Conservation (phyloP, 1,140 invertebrate species). For the Scaptomyza pallida region DNA sequence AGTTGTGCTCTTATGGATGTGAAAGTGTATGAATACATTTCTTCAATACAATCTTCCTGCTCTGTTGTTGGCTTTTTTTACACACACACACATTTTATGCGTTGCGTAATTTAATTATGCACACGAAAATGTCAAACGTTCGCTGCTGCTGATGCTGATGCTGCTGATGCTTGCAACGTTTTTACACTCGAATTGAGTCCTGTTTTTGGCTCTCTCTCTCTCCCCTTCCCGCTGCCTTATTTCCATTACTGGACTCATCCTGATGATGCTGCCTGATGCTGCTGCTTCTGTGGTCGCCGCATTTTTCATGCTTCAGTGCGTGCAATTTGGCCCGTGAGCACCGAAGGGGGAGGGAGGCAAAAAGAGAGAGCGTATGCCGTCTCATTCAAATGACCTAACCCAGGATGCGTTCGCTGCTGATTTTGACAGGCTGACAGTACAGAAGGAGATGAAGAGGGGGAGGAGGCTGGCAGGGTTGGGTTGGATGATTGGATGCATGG, state of each 20-base stretch:
- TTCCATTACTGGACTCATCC: constrained; percentile 6
- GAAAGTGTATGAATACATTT: neutral
- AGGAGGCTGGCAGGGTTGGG: no score
- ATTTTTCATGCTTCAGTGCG: constrained; percentile 77
- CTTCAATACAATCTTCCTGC: neutral
- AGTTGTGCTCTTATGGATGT: constrained; percentile 22
- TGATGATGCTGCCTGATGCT: constrained; percentile 2
- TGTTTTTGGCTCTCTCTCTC: constrained; percentile 11
- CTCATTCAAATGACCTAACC: constrained; percentile 78
- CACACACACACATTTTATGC: constrained; percentile 11
- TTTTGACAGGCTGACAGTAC: constrained; percentile 62
- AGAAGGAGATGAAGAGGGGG: no score
- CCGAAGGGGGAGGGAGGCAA: neutral
- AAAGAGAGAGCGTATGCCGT: constrained; percentile 32
- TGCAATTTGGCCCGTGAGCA: constrained; percentile 53
- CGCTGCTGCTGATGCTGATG: constrained; percentile 38
- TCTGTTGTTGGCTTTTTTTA: constrained; percentile 3
- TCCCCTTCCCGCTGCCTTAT: no score
- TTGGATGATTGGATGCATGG: constrained; percentile 16
- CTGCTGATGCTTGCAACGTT: constrained; percentile 56
- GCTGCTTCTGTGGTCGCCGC: constrained; percentile 51
- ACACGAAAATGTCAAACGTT: constrained; percentile 75
- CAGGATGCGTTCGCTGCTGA: constrained; percentile 64
- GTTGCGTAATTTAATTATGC: constrained; percentile 79
- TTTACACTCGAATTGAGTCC: constrained; percentile 79